Conservation (phyloP, 2,113 vertebrate species). For the Oncorhynchus kisutch region DNA sequence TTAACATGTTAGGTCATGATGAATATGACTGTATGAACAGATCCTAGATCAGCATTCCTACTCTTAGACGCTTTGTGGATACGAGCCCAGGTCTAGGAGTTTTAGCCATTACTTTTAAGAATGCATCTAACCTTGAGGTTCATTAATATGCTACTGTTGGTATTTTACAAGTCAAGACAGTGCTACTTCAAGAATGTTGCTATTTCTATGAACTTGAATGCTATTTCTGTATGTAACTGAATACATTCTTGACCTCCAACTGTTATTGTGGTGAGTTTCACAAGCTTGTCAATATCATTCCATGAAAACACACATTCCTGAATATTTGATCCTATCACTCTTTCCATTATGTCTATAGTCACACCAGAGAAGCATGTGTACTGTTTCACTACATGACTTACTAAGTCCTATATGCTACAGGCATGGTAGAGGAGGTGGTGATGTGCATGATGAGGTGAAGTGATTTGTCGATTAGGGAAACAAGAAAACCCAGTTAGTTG, state of each 20-base stretch:
- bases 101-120: neutral
- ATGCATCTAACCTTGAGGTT: neutral
- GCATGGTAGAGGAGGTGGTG: neutral
- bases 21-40: no score
- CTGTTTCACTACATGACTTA: neutral
- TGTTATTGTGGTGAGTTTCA: neutral
- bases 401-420: conserved; percentile 5
- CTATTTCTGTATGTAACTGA: neutral
- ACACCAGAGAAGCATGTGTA: neutral
- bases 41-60: no score
- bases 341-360: neutral
- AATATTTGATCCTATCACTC: neutral
- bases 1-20: no score
- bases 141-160: neutral
- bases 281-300: neutral
- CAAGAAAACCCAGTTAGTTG: neutral
- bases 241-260: neutral
- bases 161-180: no score
- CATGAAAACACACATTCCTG: neutral
- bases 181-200: neutral
- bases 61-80: no score
- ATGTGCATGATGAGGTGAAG: neutral
- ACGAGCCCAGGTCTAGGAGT: neutral
- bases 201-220: neutral
- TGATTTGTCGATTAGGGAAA: conserved; percentile 20